Evolutionary conservation across 1,140 invertebrate genomes (phyloP).

Genomic region (Papilio polytes): DNA sequence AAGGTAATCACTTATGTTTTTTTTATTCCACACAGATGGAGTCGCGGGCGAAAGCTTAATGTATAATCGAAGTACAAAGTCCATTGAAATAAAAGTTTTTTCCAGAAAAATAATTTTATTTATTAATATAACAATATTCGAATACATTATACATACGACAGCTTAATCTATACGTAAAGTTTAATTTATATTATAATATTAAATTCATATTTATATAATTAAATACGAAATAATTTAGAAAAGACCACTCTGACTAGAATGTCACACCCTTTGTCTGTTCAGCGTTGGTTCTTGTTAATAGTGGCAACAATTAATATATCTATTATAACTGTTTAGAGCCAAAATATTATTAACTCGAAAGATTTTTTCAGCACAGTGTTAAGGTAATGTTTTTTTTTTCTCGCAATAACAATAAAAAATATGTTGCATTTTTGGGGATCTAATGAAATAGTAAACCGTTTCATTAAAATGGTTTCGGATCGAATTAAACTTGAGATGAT

Average conservation of each 20-base stretch:
- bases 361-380: no score
- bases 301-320: slow-evolving; percentile 32
- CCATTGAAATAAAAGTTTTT: slow-evolving; percentile 7
- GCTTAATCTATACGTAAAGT: slow-evolving; percentile 47
- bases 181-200: slow-evolving; percentile 48
- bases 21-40: no score
- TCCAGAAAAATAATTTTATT: slow-evolving; percentile 42
- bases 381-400: no score
- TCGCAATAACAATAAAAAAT: no score
- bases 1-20: no score
- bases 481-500: no score
- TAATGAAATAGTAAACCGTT: no score
- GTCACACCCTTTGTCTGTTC: slow-evolving; percentile 78
- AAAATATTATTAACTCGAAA: no score
- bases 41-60: no score
- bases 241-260: slow-evolving; percentile 82
- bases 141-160: slow-evolving; percentile 20
- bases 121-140: slow-evolving; percentile 32
- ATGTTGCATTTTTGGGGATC: no score
- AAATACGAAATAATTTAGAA: slow-evolving; percentile 63
- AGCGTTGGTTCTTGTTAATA: slow-evolving; percentile 35
- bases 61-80: background rate
- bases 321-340: no score
- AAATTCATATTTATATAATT: slow-evolving; percentile 54
- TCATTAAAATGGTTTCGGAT: no score